Evolutionary conservation across 2,113 vertebrate genomes (phyloP).

Genomic region (Drymodes brunneopygia): DNA sequence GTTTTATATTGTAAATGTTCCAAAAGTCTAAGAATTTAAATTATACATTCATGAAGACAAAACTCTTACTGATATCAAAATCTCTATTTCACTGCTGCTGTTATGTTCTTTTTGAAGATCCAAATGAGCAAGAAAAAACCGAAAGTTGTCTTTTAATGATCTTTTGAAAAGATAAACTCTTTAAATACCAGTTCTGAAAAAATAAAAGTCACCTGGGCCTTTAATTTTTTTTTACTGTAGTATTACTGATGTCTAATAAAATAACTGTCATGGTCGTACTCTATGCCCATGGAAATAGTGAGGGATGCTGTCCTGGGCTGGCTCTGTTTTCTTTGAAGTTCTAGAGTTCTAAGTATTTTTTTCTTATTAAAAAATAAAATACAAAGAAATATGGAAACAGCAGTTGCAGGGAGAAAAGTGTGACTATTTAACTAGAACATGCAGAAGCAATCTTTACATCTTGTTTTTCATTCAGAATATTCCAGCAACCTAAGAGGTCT

Average conservation of each 20-base stretch:
- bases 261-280: not conserved
- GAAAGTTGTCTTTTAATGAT: constrained; percentile 2
- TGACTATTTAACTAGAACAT: not conserved
- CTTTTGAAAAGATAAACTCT: not conserved
- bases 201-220: not conserved
- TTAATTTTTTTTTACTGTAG: not conserved
- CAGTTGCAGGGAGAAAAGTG: not conserved
- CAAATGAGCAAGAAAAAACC: not conserved
- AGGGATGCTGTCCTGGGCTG: not conserved
- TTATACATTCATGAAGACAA: not conserved
- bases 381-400: not conserved
- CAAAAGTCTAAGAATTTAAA: constrained; percentile 28
- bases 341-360: not conserved
- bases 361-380: not conserved
- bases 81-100: not conserved
- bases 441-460: not conserved
- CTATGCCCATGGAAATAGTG: not conserved
- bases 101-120: constrained; percentile 31
- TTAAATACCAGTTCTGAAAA: not conserved
- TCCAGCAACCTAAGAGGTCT: not conserved
- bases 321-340: not conserved
- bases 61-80: not conserved
- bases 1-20: constrained; percentile 32
- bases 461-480: not conserved
- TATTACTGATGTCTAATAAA: not conserved